phyloP scores from a whole-genome alignment of 92 coral and sea anemone species.

The Palythoa grandiflora region DNA sequence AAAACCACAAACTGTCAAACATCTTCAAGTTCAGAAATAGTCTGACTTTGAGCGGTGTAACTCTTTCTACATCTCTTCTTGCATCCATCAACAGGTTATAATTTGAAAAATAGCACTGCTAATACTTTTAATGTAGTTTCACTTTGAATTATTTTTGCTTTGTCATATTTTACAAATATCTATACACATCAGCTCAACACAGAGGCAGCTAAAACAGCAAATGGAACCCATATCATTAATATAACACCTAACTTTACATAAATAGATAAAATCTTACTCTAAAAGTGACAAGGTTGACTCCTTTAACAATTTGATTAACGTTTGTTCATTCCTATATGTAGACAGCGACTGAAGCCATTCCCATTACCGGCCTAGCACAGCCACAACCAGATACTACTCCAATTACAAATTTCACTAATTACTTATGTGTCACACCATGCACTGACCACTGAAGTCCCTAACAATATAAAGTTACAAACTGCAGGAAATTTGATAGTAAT shows the following conservation, averaged over 20 bases:
- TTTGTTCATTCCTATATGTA: not conserved
- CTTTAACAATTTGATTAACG: not conserved
- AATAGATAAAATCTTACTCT: not conserved
- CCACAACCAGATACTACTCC: not conserved
- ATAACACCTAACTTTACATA: not conserved
- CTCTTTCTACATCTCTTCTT: too few relatives aligned
- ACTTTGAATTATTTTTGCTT: conserved; percentile 30
- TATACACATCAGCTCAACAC: conserved; percentile 46
- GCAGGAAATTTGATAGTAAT: too few relatives aligned
- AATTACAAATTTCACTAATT: not conserved
- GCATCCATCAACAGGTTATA: not conserved
- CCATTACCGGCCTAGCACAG: not conserved
- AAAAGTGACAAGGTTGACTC: not conserved
- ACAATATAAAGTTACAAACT: too few relatives aligned
- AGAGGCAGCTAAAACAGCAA: not conserved
- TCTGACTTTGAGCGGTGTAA: not conserved
- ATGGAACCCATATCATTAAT: not conserved
- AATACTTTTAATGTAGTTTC: conserved; percentile 26
- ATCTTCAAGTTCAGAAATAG: not conserved
- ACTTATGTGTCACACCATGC: not conserved
- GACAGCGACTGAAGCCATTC: not conserved
- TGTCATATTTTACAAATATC: conserved; percentile 38
- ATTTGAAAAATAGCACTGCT: conserved; percentile 31
- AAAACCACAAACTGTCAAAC: not conserved
- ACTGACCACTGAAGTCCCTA: not conserved